Base-by-base conservation (phyloP, 2,888 invertebrate genomes). In the Phymatocera aterrima region DNA sequence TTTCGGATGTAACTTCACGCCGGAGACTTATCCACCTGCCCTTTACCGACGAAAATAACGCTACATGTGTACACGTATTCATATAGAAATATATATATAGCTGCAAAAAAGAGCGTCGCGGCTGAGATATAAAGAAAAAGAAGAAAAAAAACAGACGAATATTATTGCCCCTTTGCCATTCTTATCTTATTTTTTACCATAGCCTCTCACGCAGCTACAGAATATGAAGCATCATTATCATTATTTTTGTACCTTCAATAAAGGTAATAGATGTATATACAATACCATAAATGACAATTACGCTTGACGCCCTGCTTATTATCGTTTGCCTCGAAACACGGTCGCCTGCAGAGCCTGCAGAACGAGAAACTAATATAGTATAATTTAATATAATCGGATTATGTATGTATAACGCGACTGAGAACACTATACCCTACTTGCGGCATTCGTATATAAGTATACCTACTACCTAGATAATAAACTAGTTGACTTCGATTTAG, bases 361-460 rank as follows among this genome's bases (percentile, higher is more conserved):
- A 18, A 51, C 12, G 43, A 24, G 68, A 18, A 72, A 51, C 72
- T 51, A 24, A 51, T 48, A 48, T n/a, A 34, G 72, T 72, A n/a
- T n/a, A 72, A 72, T 72, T 72, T 51, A 68, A 68, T 72, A 72
- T 72, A 28, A 51, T 51, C 48, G 51, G 31, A 72, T 72, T 72
- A 43, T 43, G 40, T 72, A 43, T 43, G 40, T 68, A 24, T 46
- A 46, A 68, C n/a, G n/a, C 46, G 68, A 68, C 46, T 68, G 68
- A 28, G 68, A 46, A 68, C 40, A 21, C 43, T 68, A 68, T 31
- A 21, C 43, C 46, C 15, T 12, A 18, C 34, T 34, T 34, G 34
- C 37, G 64, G 12, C 57, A 57, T 28, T 28, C 57, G 12, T 28
- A 57, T 40, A 40, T 40, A 40, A 5, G 40, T 40, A 40, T 40